phyloP scores from a whole-genome alignment of 2,888 invertebrate genomes.

The Drosophila diplacantha region DNA sequence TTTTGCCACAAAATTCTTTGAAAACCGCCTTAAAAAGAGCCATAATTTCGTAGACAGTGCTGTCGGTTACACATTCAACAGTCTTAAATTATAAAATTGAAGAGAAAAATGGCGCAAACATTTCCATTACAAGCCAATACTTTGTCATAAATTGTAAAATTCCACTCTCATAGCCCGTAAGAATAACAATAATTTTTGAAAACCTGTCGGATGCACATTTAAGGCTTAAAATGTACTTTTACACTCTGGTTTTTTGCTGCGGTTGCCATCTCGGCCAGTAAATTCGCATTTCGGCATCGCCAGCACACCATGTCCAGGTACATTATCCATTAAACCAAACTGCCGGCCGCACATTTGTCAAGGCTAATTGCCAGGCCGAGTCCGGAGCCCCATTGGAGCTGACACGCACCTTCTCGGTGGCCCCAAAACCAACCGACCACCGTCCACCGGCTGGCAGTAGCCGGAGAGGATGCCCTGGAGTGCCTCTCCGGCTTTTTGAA shows the following conservation, averaged over 20 bases:
- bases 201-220: constrained; percentile 40
- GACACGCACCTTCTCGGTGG: constrained; percentile 48
- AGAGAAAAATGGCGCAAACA: neutral
- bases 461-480: constrained; percentile 35
- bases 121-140: constrained; percentile 4
- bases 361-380: constrained; percentile 59
- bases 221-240: constrained; percentile 39
- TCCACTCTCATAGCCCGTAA: constrained; percentile 20
- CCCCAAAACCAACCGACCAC: constrained; percentile 5
- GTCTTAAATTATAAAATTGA: neutral
- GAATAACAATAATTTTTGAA: constrained; percentile 33
- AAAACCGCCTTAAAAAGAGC: no score
- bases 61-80: neutral
- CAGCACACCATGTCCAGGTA: constrained; percentile 43
- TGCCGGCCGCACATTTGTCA: constrained; percentile 63
- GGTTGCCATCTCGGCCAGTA: constrained; percentile 29
- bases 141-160: constrained; percentile 18
- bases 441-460: constrained; percentile 10
- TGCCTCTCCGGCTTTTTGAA: constrained; percentile 17
- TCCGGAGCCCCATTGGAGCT: constrained; percentile 56
- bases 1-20: neutral
- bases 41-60: neutral
- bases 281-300: constrained; percentile 26
- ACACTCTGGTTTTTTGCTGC: constrained; percentile 31
- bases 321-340: constrained; percentile 63